A percentile compares a stretch with the other conserved stretches of the same genome.
Conservation (phyloP, 2,113 vertebrate species). For the Paratilapia polleni region DNA sequence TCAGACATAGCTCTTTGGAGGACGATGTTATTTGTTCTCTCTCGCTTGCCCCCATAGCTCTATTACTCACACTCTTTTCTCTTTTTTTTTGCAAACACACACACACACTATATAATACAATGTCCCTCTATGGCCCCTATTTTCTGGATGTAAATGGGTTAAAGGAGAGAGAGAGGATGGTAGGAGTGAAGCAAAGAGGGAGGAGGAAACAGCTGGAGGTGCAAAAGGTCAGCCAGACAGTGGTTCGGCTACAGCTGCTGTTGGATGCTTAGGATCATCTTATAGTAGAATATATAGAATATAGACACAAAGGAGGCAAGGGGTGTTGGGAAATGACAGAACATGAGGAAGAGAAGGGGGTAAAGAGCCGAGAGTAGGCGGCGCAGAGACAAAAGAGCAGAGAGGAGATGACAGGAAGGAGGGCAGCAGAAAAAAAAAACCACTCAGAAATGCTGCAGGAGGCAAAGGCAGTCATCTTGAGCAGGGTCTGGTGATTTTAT, state of each 20-base stretch:
- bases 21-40: slow-evolving; percentile 44
- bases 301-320: background rate
- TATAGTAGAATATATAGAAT: slow-evolving; percentile 1
- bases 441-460: slow-evolving; percentile 18
- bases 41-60: slow-evolving; percentile 29
- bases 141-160: slow-evolving; percentile 40
- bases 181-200: slow-evolving; percentile 14
- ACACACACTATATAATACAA: slow-evolving; percentile 2
- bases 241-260: slow-evolving; percentile 33
- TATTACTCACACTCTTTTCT: slow-evolving; percentile 30
- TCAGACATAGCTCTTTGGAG: slow-evolving; percentile 55
- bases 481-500: slow-evolving; percentile 47
- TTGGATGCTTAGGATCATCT: slow-evolving; percentile 22
- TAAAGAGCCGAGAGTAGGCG: background rate
- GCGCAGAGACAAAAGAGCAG: slow-evolving; percentile 15
- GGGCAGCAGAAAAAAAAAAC: background rate
- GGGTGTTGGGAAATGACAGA: background rate
- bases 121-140: slow-evolving; percentile 11
- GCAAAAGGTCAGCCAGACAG: slow-evolving; percentile 57
- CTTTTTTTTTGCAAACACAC: background rate
- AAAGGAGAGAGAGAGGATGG: slow-evolving; percentile 13
- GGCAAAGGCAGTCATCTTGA: slow-evolving; percentile 34
- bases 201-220: slow-evolving; percentile 58
- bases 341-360: background rate
- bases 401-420: slow-evolving; percentile 29